These are phyloP conservation scores for Aphidius colemani DNA, from an alignment of 2,888 invertebrate genomes.

Conservation along the genomic window DNA sequence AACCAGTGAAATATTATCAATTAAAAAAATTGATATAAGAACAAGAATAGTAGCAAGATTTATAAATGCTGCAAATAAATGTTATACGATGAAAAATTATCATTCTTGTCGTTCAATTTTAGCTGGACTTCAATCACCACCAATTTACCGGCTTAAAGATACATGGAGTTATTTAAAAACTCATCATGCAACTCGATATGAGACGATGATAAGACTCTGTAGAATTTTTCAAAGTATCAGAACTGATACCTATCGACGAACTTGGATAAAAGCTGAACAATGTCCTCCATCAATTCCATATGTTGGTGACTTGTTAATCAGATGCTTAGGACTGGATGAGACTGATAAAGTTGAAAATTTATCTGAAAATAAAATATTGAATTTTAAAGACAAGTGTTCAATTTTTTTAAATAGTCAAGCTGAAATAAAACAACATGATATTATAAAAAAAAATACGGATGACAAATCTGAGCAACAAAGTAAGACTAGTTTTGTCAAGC, in stretches of 20 bases:
- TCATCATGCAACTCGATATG: constrained; percentile 63
- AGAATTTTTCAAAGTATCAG: constrained; percentile 60
- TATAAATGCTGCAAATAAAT: constrained; percentile 64
- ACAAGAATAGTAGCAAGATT: constrained; percentile 63
- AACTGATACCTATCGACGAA: constrained; percentile 55
- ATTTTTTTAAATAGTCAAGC: constrained; percentile 1
- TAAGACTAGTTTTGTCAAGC: background rate
- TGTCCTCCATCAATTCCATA: constrained; percentile 61
- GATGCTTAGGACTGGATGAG: constrained; percentile 57
- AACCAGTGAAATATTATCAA: constrained; percentile 60
- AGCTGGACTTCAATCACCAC: constrained; percentile 63
- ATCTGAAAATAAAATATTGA: background rate
- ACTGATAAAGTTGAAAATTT: background rate
- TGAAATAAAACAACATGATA: background rate
- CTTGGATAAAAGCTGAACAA: constrained; percentile 57
- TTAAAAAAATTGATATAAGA: constrained; percentile 53
- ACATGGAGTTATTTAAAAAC: constrained; percentile 63
- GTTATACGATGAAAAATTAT: constrained; percentile 62
- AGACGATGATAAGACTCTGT: constrained; percentile 62
- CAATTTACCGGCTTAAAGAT: constrained; percentile 61
- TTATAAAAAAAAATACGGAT: background rate
- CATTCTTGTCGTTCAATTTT: constrained; percentile 64
- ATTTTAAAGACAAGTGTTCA: background rate
- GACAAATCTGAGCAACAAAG: background rate
- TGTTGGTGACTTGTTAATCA: constrained; percentile 60